Evolutionary conservation across 1,140 invertebrate species (phyloP), one percentile per base, ranked within the genome.

Genomic region (Zaprionus capensis): DNA sequence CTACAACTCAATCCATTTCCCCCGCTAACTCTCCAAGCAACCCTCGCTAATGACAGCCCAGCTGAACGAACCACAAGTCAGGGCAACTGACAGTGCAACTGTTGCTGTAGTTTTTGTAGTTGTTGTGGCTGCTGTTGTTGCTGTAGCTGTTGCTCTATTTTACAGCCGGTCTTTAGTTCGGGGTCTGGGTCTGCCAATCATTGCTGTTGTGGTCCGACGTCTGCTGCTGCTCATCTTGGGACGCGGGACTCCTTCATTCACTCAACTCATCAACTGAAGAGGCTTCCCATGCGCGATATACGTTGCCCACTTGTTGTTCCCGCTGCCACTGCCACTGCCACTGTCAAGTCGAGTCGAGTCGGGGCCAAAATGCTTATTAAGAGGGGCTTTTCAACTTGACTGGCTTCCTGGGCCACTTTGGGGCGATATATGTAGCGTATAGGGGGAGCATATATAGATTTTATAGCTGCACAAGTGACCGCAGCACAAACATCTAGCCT

Each of bases 341-440:
- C 46, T 53, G 66, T 65, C 61, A 62, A 66, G 11, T 24, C 41
- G 61, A 66, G 41, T 17, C 20, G 61, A 72, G 57, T 57, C 46
- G 62, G 67, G 80, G 80, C 73, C 69, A 67, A 46, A 46, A 88
- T 84, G 84, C 84, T 87, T 88, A 87, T 88, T 87, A 87, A 87
- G 87, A 87, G 81, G 80, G 81, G 84, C 84, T 87, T 87, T 87
- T 87, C 84, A 88, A 81, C 84, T 87, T 78, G 78, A 84, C 81
- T 81, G 84, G 81, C 66, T 87, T 83, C 81, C 78, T 81, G 61
- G 62, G 74, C 70, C 78, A 83, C 77, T 83, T 79, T 38, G 46
- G 31, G 31, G 31, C 31, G 31, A 34, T 41, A 41, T 41, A n/a
- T 41, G 38, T 51, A 22, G 17, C 11, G 11, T 22, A 22, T 44